Evolutionary conservation across 2,888 invertebrate genomes (phyloP), one percentile per base, ranked within the genome.

Genomic region (Cantharis lateralis): DNA sequence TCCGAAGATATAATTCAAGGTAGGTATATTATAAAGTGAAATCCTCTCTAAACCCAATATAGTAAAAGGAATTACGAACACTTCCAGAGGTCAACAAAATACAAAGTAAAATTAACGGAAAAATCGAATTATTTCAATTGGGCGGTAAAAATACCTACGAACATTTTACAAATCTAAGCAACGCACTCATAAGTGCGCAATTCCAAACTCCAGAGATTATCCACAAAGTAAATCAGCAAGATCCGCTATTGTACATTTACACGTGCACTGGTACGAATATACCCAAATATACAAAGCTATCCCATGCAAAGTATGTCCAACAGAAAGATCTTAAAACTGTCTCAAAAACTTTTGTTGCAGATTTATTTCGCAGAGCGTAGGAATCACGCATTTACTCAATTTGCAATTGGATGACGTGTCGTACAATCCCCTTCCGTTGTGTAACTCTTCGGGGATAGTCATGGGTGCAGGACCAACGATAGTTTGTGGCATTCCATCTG

Each of bases 241-340:
- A 94, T 84, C 92, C 92, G 64, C 89, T 97, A 78, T 90, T 96
- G 70, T 96, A 95, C 86, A 95, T 97, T 82, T 97, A 95, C 87
- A 98, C 98, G 0, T 95, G 95, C 5, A 96, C 96, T 7, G 96
- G 96, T 13, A 98, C 98, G 0, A 98, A 98, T 13, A 90, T 97
- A 90, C 97, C 97, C 0, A 97, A 98, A 84, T 97, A 97, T 20
- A 98, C 97, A 26, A 94, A 96, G 70, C 93, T 98, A 83, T 95
- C 94, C 28, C 95, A 98, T 87, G 92, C 95, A 72, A 92, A 93
- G 93, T 92, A 84, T 85, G 88, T 63, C 13, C 1, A 11, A n/a
- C 7, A 48, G 7, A 48, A 48, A 5, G 0, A 2, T 48, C n/a
- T n/a, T 48, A 7, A 48, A n/a, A 5, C 7, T n/a, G n/a, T 48